Conservation (phyloP, 2,888 invertebrate species). For the Chironomus tentans region DNA sequence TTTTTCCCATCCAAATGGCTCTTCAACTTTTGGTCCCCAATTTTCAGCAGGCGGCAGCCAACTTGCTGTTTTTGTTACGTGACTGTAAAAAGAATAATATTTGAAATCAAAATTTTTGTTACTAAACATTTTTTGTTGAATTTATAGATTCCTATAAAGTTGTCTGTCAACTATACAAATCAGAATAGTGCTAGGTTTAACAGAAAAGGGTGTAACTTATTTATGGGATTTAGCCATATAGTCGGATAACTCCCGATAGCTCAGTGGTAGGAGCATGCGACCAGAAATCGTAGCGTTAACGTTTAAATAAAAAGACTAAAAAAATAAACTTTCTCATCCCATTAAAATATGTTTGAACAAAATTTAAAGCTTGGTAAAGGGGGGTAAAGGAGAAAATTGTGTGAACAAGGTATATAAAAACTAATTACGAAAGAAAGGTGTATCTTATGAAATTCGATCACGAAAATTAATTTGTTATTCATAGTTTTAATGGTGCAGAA, state of each 20-base stretch:
- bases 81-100: constrained; percentile 49
- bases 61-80: constrained; percentile 69
- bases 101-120: background rate
- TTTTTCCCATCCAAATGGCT: constrained; percentile 88
- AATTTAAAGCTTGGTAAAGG: background rate
- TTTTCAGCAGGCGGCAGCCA: constrained; percentile 85
- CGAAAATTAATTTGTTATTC: constrained; percentile 9
- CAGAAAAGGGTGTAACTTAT: too few relatives aligned
- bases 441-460: background rate
- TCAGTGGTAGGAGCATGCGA: too few relatives aligned
- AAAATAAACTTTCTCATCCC: background rate
- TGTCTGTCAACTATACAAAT: too few relatives aligned
- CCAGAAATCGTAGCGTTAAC: too few relatives aligned
- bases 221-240: too few relatives aligned
- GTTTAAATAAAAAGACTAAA: too few relatives aligned
- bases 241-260: too few relatives aligned
- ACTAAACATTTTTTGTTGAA: too few relatives aligned
- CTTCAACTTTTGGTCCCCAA: constrained; percentile 57
- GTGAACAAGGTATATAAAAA: background rate
- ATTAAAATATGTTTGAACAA: background rate
- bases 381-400: background rate
- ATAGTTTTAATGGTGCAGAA: constrained; percentile 1
- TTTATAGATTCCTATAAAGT: too few relatives aligned
- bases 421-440: background rate
- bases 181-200: too few relatives aligned